These are phyloP conservation scores for Brachynemurus nebulosus DNA, from an alignment of 2,888 invertebrate genomes.

Conservation along the genomic window DNA sequence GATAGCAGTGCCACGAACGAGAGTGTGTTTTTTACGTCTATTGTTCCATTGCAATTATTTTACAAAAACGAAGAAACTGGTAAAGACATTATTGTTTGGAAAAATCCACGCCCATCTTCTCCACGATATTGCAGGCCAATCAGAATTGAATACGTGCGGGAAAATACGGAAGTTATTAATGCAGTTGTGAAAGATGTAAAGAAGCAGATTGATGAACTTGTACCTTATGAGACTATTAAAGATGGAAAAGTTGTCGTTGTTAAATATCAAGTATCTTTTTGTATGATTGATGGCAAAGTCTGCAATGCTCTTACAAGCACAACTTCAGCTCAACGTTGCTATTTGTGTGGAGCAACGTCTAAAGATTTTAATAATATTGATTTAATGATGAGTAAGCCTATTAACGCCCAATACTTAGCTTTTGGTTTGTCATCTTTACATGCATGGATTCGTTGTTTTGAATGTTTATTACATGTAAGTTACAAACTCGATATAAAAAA, in stretches of 20 bases:
- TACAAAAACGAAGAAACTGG: constrained; percentile 3
- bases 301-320: constrained; percentile 17
- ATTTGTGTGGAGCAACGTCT: constrained; percentile 16
- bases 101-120: constrained; percentile 10
- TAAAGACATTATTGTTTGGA: constrained; percentile 7
- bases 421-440: constrained; percentile 22
- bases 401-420: constrained; percentile 12
- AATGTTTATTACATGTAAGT: constrained; percentile 21
- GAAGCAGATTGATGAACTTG: too few species aligned
- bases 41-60: constrained; percentile 9
- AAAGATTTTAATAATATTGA: constrained; percentile 18
- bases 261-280: constrained; percentile 18
- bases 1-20: too few species aligned
- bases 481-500: constrained; percentile 22
- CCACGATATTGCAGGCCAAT: constrained; percentile 10
- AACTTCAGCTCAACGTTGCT: constrained; percentile 16
- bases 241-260: too few species aligned
- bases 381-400: constrained; percentile 8
- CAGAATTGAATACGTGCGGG: too few species aligned
- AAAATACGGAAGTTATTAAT: too few species aligned
- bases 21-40: constrained; percentile 10
- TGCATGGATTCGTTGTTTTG: constrained; percentile 24
- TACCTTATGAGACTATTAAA: too few species aligned
- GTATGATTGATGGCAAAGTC: constrained; percentile 23
- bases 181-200: too few species aligned